A percentile compares a stretch with the other conserved stretches of the same genome.
phyloP scores from a whole-genome alignment of 2,797 vertebrate species.

The Cetoscarus ocellatus region DNA sequence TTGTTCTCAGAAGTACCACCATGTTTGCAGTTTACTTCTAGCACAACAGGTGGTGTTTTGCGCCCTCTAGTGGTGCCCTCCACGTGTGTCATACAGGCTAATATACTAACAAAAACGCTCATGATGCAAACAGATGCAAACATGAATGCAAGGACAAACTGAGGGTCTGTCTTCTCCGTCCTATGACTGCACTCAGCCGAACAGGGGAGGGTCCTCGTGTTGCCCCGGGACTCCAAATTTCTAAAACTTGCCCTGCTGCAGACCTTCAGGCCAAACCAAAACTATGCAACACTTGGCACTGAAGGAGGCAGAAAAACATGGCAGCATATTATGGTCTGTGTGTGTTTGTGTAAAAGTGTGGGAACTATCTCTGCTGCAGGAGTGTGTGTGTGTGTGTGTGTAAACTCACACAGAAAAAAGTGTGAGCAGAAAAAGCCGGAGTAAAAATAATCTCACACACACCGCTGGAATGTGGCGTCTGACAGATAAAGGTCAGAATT shows the following conservation, averaged over 20 bases:
- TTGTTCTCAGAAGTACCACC: too few relatives aligned
- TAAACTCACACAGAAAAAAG: conserved; percentile 15
- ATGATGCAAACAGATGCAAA: too few relatives aligned
- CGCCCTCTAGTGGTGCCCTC: too few relatives aligned
- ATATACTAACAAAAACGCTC: too few relatives aligned
- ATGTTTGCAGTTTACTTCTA: too few relatives aligned
- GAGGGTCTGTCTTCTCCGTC: too few relatives aligned
- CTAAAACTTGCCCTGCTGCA: conserved; percentile 26
- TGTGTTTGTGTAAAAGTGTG: conserved; percentile 59
- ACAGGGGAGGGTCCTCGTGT: neutral
- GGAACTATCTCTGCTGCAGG: conserved; percentile 34
- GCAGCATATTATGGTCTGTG: conserved; percentile 55
- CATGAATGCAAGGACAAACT: too few relatives aligned
- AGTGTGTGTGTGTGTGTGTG: neutral
- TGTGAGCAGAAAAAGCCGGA: conserved; percentile 36
- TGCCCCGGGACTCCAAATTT: neutral
- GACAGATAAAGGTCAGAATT: conserved; percentile 62
- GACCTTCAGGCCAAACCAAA: conserved; percentile 50
- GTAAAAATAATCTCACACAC: conserved; percentile 67
- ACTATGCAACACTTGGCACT: conserved; percentile 52
- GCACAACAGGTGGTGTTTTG: too few relatives aligned
- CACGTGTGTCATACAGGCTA: too few relatives aligned
- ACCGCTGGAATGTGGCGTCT: conserved; percentile 63
- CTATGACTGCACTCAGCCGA: too few relatives aligned
- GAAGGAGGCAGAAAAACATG: conserved; percentile 59